Evolutionary conservation across 92 coral and sea anemone species (phyloP), one percentile per base, ranked within the genome.

Genomic region (Porites divaricata): DNA sequence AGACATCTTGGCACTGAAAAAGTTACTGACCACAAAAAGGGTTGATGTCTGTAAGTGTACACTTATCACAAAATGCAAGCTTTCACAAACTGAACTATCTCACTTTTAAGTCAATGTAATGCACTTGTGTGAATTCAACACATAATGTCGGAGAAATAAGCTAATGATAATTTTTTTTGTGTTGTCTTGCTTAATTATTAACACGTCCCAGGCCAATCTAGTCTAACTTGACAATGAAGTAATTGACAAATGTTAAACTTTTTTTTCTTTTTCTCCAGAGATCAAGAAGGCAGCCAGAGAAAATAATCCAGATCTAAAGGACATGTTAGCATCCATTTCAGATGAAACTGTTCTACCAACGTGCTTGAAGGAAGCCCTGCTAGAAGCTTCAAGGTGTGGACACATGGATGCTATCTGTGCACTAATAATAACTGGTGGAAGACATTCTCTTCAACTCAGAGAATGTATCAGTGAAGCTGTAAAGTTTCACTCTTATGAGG

Each of bases 361-460:
- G 1, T 97, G 99, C 83, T 88, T 94, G 57, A 93, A 88, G 73
- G 98, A 97, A 20, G 97, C 99, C 0, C 84, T 97, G 53, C 77
- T 89, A 26, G 98, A 77, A n/a, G 99, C 98, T 4, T 89, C 94
- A 20, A 69, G 89, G 23, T 87, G 85, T 51, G 99, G 97, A 11
- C 92, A 91, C 50, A 89, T 97, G 25, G 81, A 93, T 28, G 97
- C 99, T 24, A 87, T 91, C 19, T 89, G 93, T 28, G 88, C 90
- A 78, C 88, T 97, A 73, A 77, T 95, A 28, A 70, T 97, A 45
- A 92, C 95, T 13, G 98, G 95, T 16, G 88, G 79, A 13, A 77
- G 86, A 48, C 90, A 84, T 61, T 85, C 93, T 1, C 87, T 89
- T 20, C 89, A 83, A 8, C 84, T 97, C 57, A 77, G 79, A 54